Base-by-base conservation (phyloP, 2,797 vertebrate species). In the Brotula barbata region DNA sequence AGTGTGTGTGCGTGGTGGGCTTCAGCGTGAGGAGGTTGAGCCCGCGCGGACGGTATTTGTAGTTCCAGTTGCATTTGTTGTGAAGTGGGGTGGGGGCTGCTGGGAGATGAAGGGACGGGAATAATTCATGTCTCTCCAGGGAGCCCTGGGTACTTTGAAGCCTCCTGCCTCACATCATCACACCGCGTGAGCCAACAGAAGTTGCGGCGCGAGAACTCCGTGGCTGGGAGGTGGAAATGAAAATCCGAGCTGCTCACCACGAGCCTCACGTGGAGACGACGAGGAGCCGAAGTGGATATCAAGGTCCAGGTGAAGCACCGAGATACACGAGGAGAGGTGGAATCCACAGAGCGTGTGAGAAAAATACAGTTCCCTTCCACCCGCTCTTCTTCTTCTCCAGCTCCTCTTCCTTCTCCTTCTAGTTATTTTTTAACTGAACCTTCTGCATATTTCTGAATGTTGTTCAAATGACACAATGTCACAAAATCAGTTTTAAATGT, bases 121-220 rank as follows among this genome's bases (percentile, higher is more conserved):
- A 81, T 84, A 85, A 87, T 86, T 87, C 80, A 87, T 80, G 61
- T 64, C 76, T 81, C 83, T 67, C 78, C 17, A 10, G 83, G 77
- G 78, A 83, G 66, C 2, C 53, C 20, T 45, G 58, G 65, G 16
- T 48, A 67, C 78, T 84, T 87, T 82, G 82, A 87, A 87, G 81
- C 69, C 47, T 79, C 50, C 62, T 21, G 25, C 74, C 83, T 85
- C 41, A 63, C 46, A 79, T 80, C 73, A 74, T 75, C 71, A 34
- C 68, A 46, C 43, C 13, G 11, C 59, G 48, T 48, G 56, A 73
- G 66, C 49, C 54, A 37, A 40, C 73, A 31, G 33, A 73, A 45
- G 69, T 43, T 11, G 14, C 51, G 42, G 53, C 52, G 52, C 34
- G 36, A 48, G 69, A 61, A 55, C 45, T 59, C 53, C 74, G 51